These are phyloP conservation scores for Cheilosia pagana DNA, from an alignment of 2,888 invertebrate genomes.

Conservation along the genomic window DNA sequence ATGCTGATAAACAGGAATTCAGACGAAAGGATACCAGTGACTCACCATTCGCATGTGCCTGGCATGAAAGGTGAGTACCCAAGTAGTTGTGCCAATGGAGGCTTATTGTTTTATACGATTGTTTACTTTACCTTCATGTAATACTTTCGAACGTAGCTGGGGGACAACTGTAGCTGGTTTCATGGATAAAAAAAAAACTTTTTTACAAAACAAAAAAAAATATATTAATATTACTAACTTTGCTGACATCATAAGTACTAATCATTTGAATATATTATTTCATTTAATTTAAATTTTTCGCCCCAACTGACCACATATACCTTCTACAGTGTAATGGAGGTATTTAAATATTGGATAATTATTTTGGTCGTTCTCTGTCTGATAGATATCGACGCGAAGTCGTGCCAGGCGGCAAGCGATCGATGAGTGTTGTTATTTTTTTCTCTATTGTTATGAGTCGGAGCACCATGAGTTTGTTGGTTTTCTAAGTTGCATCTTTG, in stretches of 20 bases:
- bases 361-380: conserved; percentile 4
- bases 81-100: conserved; percentile 1
- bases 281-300: conserved; percentile 2
- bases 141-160: conserved; percentile 54
- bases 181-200: conserved; percentile 27
- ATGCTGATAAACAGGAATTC: conserved; percentile 76
- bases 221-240: conserved; percentile 35
- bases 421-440: neutral
- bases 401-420: neutral
- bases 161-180: conserved; percentile 62
- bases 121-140: conserved; percentile 53
- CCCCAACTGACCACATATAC: neutral
- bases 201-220: conserved; percentile 19
- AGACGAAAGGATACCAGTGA: conserved; percentile 78
- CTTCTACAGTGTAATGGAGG: neutral
- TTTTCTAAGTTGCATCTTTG: conserved; percentile 1
- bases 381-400: neutral
- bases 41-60: conserved; percentile 81
- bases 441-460: neutral
- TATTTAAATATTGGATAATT: conserved; percentile 5
- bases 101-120: conserved; percentile 38
- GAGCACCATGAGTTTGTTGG: neutral
- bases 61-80: conserved; percentile 81
- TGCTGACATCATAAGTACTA: conserved; percentile 55
- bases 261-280: conserved; percentile 31